Evolutionary conservation across 1,140 invertebrate species (phyloP), one percentile per base, ranked within the genome.

Genomic region (Centruroides sculpturatus): DNA sequence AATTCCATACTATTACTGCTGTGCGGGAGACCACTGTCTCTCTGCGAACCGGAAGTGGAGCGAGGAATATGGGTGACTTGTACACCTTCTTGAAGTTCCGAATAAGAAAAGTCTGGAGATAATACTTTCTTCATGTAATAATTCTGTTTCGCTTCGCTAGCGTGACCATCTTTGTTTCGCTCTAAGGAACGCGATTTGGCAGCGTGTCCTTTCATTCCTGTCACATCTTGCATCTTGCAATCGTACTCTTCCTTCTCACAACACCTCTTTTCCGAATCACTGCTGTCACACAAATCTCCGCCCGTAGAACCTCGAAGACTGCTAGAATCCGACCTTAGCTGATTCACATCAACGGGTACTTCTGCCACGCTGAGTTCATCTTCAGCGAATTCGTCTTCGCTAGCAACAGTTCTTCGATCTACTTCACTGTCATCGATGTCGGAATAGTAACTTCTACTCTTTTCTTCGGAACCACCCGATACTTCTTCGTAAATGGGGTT

Each of bases 341-440:
- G 59, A 10, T 55, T 58, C 55, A 59, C 46, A 12, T 55, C 41
- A 41, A 41, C 41, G 5, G 41, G 41, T 6, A 41, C 66, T 3
- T 56, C 63, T 34, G 62, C 66, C 35, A 67, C 57, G 47, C 66
- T 67, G 10, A 67, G 58, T 48, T 67, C 66, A 12, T 67, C 66
- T 52, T 66, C 66, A 13, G 66, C 66, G 34, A 67, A 66, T 47
- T 66, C 66, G n/a, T 65, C 66, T 55, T 67, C 66, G 47, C 66
- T 67, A 52, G 58, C 61, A 1, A 67, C 64, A 0, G 66, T 64
- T 23, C 64, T 48, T 4, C 61, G 54, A 35, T 65, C 59, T 9
- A 58, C 62, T 51, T 64, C 66, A 41, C 66, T 65, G 47, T 61
- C 63, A 11, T 67, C 66, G 10, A 64, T 56, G 41, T 67, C 66